Evolutionary conservation across 1,140 invertebrate species (phyloP).

Genomic region (Brevipalpus yothersi): DNA sequence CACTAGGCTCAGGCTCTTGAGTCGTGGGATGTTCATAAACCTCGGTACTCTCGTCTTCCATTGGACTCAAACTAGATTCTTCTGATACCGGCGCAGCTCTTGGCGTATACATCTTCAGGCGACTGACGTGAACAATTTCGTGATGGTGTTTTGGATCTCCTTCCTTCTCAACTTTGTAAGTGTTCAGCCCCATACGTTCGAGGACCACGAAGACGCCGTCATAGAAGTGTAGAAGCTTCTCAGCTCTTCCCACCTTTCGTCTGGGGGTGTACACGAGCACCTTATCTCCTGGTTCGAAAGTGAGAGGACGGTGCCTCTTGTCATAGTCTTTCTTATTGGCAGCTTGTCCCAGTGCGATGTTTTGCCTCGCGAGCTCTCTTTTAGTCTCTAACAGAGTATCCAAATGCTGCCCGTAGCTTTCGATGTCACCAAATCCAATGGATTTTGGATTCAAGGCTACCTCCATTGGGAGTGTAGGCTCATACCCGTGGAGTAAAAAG

Average conservation of each 20-base stretch:
- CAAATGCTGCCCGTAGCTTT: not conserved
- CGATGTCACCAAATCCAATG: not conserved
- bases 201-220: constrained; percentile 5
- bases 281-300: not conserved
- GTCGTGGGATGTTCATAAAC: too few species aligned
- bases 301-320: not conserved
- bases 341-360: not conserved
- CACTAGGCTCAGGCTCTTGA: not conserved
- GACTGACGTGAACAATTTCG: not conserved
- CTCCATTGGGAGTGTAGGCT: constrained; percentile 12
- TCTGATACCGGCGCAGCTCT: not conserved
- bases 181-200: not conserved
- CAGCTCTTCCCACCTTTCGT: constrained; percentile 2
- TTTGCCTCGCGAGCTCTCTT: not conserved
- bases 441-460: not conserved
- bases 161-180: not conserved
- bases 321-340: not conserved
- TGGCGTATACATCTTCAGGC: not conserved
- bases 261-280: constrained; percentile 6
- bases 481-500: constrained; percentile 22
- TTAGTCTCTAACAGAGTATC: not conserved
- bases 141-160: too few species aligned
- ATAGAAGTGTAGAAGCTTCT: constrained; percentile 7
- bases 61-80: too few species aligned
- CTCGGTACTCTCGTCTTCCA: too few species aligned